Evolutionary conservation across 2,113 vertebrate genomes (phyloP).

Genomic region (Triplophysa rosa): DNA sequence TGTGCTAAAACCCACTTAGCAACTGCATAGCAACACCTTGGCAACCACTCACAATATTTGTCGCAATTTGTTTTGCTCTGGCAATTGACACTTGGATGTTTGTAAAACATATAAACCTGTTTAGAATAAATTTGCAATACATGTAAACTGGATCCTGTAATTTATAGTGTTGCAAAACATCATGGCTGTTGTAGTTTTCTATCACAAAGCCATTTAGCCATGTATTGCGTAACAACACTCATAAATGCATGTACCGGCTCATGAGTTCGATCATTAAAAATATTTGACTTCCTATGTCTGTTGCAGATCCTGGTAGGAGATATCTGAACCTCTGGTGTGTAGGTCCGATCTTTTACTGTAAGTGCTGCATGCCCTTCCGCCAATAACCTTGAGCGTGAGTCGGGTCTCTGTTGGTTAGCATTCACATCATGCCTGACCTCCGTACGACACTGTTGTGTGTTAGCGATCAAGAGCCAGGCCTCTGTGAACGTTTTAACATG

Average conservation of each 20-base stretch:
- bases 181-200: too few species aligned
- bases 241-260: neutral
- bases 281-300: neutral
- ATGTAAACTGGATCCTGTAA: neutral
- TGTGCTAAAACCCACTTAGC: too few species aligned
- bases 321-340: conserved; percentile 15
- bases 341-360: conserved; percentile 10
- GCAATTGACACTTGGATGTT: too few species aligned
- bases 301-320: conserved; percentile 3
- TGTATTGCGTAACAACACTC: too few species aligned
- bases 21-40: too few species aligned
- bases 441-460: neutral
- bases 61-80: too few species aligned
- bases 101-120: too few species aligned
- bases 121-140: neutral
- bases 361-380: conserved; percentile 34
- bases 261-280: conserved; percentile 2
- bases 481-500: neutral
- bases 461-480: neutral
- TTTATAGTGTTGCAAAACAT: too few species aligned
- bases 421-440: neutral
- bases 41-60: too few species aligned
- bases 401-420: conserved; percentile 12
- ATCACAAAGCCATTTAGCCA: too few species aligned
- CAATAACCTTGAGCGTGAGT: conserved; percentile 36